These are phyloP conservation scores for Neogale vison DNA, from an alignment of 2,113 vertebrate species.

Conservation along the genomic window DNA sequence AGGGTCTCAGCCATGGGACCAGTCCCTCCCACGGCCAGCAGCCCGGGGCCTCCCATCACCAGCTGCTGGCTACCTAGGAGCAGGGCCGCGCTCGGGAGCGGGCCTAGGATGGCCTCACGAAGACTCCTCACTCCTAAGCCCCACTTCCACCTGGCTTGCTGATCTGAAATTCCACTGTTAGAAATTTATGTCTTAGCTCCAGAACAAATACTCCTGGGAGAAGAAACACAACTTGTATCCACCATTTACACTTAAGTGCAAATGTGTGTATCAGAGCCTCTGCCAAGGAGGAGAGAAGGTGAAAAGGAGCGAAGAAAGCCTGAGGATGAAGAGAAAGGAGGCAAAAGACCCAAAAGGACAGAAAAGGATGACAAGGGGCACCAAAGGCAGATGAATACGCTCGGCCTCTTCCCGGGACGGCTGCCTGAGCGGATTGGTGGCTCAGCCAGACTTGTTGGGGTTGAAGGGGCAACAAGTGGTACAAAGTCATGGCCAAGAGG, in stretches of 20 bases:
- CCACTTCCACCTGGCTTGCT: neutral
- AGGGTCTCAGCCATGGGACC: neutral
- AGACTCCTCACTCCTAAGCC: neutral
- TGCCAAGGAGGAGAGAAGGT: conserved; percentile 13
- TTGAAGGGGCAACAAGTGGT: neutral
- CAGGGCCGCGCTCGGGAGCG: neutral
- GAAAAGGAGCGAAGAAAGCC: neutral
- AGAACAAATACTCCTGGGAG: conserved; percentile 19
- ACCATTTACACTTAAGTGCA: conserved; percentile 40
- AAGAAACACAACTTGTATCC: conserved; percentile 38
- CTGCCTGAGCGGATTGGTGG: neutral
- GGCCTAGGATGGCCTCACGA: neutral
- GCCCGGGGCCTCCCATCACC: neutral
- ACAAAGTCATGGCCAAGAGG: accelerated
- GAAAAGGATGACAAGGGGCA: neutral
- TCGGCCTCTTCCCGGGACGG: neutral
- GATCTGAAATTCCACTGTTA: conserved; percentile 51
- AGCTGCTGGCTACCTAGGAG: neutral
- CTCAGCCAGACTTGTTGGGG: neutral
- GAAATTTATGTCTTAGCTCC: neutral
- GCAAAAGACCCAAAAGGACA: neutral
- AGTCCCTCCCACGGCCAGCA: neutral
- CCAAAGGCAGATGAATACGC: neutral
- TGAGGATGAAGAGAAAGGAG: neutral
- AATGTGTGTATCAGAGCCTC: conserved; percentile 44